Conservation (phyloP, 1,140 invertebrate species). For the Leptinotarsa texana region DNA sequence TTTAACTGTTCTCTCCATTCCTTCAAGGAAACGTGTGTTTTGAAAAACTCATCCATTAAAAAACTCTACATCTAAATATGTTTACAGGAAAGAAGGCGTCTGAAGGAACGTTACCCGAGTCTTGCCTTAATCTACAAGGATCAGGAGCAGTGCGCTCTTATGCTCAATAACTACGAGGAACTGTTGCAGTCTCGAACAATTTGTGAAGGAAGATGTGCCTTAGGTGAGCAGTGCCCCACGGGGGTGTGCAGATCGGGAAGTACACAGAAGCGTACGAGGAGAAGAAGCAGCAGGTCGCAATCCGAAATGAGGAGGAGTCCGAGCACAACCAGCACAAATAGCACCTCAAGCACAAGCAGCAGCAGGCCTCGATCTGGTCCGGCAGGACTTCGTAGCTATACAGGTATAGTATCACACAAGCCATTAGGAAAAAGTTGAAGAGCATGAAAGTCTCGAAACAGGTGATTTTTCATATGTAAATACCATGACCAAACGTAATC, state of each 20-base stretch:
- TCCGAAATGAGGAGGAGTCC: conserved; percentile 53
- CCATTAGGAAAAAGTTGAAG: too few relatives aligned
- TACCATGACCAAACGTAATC: too few relatives aligned
- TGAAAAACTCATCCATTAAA: too few relatives aligned
- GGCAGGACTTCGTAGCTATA: conserved; percentile 73
- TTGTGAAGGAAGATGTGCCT: conserved; percentile 82
- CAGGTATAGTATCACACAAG: conserved; percentile 56
- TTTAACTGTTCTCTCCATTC: too few relatives aligned
- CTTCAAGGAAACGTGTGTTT: too few relatives aligned
- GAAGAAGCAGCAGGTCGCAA: conserved; percentile 50
- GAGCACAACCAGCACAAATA: conserved; percentile 61
- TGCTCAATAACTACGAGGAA: conserved; percentile 80
- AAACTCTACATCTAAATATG: not conserved
- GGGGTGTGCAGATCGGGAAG: conserved; percentile 62
- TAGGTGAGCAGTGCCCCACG: conserved; percentile 82
- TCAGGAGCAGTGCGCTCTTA: conserved; percentile 72
- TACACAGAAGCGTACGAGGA: conserved; percentile 62
- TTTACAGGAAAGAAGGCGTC: conserved; percentile 75
- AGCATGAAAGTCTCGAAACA: too few relatives aligned
- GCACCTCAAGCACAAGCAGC: conserved; percentile 63
- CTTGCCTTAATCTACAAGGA: conserved; percentile 74
- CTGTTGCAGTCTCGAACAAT: conserved; percentile 75
- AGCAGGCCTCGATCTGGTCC: conserved; percentile 71
- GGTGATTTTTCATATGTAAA: too few relatives aligned
- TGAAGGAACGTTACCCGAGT: conserved; percentile 83